Evolutionary conservation across 2,113 vertebrate species (phyloP).

Genomic region (Vombatus ursinus): DNA sequence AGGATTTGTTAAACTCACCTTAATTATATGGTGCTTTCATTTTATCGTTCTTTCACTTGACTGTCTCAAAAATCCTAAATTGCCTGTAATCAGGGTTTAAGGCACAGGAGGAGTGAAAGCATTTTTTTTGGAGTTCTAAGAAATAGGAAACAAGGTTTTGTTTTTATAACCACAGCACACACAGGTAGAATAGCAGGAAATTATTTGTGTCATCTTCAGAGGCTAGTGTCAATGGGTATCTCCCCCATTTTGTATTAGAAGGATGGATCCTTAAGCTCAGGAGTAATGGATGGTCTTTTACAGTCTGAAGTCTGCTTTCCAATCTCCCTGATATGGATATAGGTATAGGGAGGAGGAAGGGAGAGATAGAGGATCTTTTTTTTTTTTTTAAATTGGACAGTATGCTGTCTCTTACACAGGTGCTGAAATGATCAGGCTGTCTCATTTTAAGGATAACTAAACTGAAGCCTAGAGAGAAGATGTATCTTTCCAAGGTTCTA

Average conservation of each 20-base stretch:
- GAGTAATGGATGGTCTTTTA: neutral
- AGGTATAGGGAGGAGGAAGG: neutral
- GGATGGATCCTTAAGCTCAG: neutral
- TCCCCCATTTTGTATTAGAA: neutral
- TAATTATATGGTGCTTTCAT: slow-evolving; percentile 67
- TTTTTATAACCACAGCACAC: neutral
- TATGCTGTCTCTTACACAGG: neutral
- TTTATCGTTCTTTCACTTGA: slow-evolving; percentile 63
- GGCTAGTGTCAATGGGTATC: neutral
- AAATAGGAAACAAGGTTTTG: neutral
- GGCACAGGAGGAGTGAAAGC: slow-evolving; percentile 15
- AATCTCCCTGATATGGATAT: neutral
- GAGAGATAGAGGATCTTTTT: neutral
- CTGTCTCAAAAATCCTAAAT: slow-evolving; percentile 57
- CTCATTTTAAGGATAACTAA: neutral
- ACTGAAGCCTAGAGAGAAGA: neutral
- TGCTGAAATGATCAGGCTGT: neutral
- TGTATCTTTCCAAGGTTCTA: neutral
- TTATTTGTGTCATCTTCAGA: neutral
- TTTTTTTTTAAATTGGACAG: neutral
- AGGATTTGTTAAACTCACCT: slow-evolving; percentile 76
- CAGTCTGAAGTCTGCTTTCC: neutral
- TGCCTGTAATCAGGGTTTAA: slow-evolving; percentile 36
- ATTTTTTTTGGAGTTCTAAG: slow-evolving; percentile 22
- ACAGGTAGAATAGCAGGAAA: neutral